Evolutionary conservation across 1,140 invertebrate species (phyloP).

Genomic region (Cotesia typhae): DNA sequence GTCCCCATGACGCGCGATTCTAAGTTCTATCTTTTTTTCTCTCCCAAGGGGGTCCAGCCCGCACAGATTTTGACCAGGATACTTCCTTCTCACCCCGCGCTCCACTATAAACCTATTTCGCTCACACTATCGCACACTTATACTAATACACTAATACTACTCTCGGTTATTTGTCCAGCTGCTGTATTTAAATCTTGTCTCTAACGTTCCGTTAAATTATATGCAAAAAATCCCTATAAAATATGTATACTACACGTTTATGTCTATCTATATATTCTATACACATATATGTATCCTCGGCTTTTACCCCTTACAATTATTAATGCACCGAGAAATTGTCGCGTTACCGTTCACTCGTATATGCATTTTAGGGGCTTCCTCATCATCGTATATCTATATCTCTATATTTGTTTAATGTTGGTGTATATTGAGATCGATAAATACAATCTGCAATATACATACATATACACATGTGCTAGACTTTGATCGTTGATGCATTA

Average conservation of each 20-base stretch:
- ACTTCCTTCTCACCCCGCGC: slow-evolving; percentile 32
- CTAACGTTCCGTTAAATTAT: slow-evolving; percentile 67
- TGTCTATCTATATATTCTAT: background rate
- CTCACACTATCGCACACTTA: slow-evolving; percentile 29
- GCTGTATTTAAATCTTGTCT: slow-evolving; percentile 63
- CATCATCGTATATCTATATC: slow-evolving; percentile 14
- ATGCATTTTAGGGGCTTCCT: background rate
- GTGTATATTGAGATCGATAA: too few relatives aligned
- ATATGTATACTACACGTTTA: slow-evolving; percentile 54
- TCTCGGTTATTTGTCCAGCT: slow-evolving; percentile 64
- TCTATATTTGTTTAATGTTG: background rate
- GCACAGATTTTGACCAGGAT: slow-evolving; percentile 36
- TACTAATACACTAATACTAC: slow-evolving; percentile 36
- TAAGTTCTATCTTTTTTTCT: slow-evolving; percentile 40
- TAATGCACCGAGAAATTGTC: slow-evolving; percentile 66
- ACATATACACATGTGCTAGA: background rate
- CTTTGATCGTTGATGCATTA: slow-evolving; percentile 19
- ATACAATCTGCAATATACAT: background rate
- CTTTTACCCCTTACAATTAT: slow-evolving; percentile 35
- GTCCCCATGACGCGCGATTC: slow-evolving; percentile 17
- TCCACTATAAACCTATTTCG: too few relatives aligned
- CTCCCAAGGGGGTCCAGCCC: slow-evolving; percentile 32
- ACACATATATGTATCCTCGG: background rate
- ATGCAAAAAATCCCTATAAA: slow-evolving; percentile 65
- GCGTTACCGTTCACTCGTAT: slow-evolving; percentile 52